Evolutionary conservation across 2,888 invertebrate species (phyloP).

Genomic region (Cephus rjabovi): DNA sequence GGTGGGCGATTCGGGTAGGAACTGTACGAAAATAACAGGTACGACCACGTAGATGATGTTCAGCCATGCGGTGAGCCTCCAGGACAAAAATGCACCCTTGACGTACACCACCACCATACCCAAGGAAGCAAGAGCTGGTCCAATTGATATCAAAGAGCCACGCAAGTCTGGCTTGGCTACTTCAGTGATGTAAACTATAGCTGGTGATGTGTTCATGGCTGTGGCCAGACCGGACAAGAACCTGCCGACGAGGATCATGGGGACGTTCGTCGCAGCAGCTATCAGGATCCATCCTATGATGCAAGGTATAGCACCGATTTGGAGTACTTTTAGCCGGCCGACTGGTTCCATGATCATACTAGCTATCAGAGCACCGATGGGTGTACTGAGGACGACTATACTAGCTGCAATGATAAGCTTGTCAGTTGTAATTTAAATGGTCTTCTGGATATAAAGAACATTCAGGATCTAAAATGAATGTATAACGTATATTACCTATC

Average conservation of each 20-base stretch:
- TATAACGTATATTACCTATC: conserved; percentile 65
- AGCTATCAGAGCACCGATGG: conserved; percentile 69
- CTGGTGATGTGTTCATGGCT: conserved; percentile 72
- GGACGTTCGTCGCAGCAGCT: conserved; percentile 68
- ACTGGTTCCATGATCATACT: conserved; percentile 71
- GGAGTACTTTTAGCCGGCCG: conserved; percentile 71
- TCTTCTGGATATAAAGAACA: not conserved
- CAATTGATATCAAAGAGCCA: conserved; percentile 72
- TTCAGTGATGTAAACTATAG: conserved; percentile 74
- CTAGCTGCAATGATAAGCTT: conserved; percentile 64
- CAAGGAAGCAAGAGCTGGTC: conserved; percentile 72
- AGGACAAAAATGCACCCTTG: conserved; percentile 69
- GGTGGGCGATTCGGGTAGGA: conserved; percentile 72
- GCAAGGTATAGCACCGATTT: conserved; percentile 70
- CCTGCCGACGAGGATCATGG: conserved; percentile 69
- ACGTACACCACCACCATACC: conserved; percentile 72
- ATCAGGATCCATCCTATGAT: conserved; percentile 71
- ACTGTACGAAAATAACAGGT: conserved; percentile 67
- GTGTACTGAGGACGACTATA: conserved; percentile 70
- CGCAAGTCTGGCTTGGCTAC: conserved; percentile 72
- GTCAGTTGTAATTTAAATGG: not conserved
- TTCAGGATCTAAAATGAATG: not conserved
- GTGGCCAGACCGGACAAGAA: conserved; percentile 70
- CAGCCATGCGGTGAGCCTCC: conserved; percentile 72
- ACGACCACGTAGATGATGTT: conserved; percentile 69